These are phyloP conservation scores for Himalopsyche kuldschensis DNA, from an alignment of 2,888 invertebrate genomes.

Conservation along the genomic window DNA sequence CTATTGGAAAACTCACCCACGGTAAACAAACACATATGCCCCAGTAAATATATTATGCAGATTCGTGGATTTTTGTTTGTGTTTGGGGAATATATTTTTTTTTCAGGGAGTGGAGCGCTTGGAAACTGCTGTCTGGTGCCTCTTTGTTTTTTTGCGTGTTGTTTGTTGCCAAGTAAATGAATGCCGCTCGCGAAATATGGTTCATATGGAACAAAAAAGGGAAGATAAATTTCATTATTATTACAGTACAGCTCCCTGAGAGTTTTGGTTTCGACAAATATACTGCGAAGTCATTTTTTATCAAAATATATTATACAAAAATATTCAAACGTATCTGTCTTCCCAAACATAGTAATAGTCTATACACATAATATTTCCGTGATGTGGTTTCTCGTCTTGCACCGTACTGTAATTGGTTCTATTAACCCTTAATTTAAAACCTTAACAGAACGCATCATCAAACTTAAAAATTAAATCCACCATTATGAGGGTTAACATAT, in stretches of 20 bases:
- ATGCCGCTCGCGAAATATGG: neutral
- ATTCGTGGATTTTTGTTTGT: slow-evolving; percentile 8
- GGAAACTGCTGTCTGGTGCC: neutral
- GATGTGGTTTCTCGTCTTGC: too few species aligned
- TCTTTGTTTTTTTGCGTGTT: neutral
- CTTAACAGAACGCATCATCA: too few species aligned
- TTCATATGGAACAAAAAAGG: neutral
- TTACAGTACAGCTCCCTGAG: neutral
- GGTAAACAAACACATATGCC: slow-evolving; percentile 11
- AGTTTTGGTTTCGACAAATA: neutral
- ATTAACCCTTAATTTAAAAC: too few species aligned
- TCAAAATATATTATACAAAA: neutral
- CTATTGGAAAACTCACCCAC: slow-evolving; percentile 7
- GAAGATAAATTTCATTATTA: neutral
- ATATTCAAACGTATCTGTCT: too few species aligned
- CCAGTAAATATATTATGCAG: slow-evolving; percentile 19
- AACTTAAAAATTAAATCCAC: too few species aligned
- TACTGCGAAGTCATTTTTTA: neutral
- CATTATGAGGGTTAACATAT: too few species aligned
- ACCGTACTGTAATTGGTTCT: too few species aligned
- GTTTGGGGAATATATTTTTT: neutral
- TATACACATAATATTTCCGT: too few species aligned
- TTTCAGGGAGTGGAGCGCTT: neutral
- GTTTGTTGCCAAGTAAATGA: slow-evolving; percentile 1
- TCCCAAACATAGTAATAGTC: too few species aligned